A percentile compares a stretch with the other conserved stretches of the same genome.
Conservation (phyloP, 1,140 invertebrate genomes). For the Drepana arcuata region DNA sequence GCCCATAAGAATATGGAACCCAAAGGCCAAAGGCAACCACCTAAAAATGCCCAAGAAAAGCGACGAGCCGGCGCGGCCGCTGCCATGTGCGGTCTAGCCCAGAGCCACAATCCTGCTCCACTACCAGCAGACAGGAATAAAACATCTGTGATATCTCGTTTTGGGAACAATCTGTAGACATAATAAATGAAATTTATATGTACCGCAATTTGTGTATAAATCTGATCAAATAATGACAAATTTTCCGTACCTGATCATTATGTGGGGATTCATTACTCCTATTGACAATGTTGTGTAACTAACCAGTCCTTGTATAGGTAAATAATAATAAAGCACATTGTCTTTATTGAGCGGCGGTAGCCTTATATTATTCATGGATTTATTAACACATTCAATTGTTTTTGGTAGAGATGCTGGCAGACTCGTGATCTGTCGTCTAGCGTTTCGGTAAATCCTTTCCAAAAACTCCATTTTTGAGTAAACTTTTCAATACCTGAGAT, state of each 20-base stretch:
- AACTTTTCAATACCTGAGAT: neutral
- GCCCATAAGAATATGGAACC: constrained; percentile 69
- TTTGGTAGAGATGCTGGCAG: constrained; percentile 39
- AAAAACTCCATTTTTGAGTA: constrained; percentile 45
- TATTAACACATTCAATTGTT: constrained; percentile 48
- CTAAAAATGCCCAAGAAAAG: constrained; percentile 67
- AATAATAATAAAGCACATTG: constrained; percentile 66
- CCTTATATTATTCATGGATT: constrained; percentile 49
- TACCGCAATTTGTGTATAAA: constrained; percentile 2
- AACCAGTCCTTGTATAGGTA: constrained; percentile 63
- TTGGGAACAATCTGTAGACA: constrained; percentile 59
- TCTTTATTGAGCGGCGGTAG: constrained; percentile 59
- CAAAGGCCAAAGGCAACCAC: constrained; percentile 60
- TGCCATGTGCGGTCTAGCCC: constrained; percentile 63
- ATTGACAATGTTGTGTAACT: constrained; percentile 67
- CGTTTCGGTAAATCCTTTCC: constrained; percentile 42
- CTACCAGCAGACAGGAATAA: constrained; percentile 58
- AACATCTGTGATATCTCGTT: constrained; percentile 60
- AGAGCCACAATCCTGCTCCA: constrained; percentile 63
- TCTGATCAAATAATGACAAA: constrained; percentile 1
- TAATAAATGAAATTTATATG: constrained; percentile 2
- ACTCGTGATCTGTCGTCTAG: constrained; percentile 31
- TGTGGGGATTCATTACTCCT: constrained; percentile 66
- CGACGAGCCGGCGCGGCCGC: constrained; percentile 59
- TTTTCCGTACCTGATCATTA: constrained; percentile 56